These are phyloP conservation scores for Apis mellifera DNA, from an alignment of 1,140 invertebrate genomes.

Conservation along the genomic window DNA sequence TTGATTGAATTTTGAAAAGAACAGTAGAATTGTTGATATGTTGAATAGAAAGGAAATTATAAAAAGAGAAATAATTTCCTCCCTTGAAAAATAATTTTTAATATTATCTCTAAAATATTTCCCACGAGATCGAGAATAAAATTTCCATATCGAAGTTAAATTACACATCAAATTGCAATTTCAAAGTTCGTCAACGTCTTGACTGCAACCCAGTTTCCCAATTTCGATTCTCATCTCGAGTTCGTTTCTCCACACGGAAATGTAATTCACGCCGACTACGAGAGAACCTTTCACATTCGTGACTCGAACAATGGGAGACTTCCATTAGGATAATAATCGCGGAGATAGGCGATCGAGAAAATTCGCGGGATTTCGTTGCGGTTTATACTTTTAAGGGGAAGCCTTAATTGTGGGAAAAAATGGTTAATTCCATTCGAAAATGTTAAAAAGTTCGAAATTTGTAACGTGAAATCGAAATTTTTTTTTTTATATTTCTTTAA, in stretches of 20 bases:
- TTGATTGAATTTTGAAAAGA: too few species aligned
- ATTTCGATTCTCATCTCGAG: constrained; percentile 44
- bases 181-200: constrained; percentile 34
- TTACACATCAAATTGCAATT: constrained; percentile 17
- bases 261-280: constrained; percentile 38
- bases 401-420: not conserved
- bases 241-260: constrained; percentile 25
- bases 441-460: too few species aligned
- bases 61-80: too few species aligned
- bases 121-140: not conserved
- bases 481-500: too few species aligned
- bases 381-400: too few species aligned
- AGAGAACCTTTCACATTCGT: constrained; percentile 29
- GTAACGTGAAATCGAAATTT: too few species aligned
- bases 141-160: constrained; percentile 1
- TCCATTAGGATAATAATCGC: constrained; percentile 46
- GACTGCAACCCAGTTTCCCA: constrained; percentile 41
- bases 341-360: not conserved
- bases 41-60: too few species aligned
- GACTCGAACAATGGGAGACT: constrained; percentile 34
- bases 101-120: not conserved
- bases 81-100: too few species aligned
- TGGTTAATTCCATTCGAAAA: not conserved
- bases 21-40: too few species aligned
- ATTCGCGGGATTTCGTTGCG: constrained; percentile 14